Evolutionary conservation across 2,888 invertebrate genomes (phyloP).

Genomic region (Eugnorisma glareosa): DNA sequence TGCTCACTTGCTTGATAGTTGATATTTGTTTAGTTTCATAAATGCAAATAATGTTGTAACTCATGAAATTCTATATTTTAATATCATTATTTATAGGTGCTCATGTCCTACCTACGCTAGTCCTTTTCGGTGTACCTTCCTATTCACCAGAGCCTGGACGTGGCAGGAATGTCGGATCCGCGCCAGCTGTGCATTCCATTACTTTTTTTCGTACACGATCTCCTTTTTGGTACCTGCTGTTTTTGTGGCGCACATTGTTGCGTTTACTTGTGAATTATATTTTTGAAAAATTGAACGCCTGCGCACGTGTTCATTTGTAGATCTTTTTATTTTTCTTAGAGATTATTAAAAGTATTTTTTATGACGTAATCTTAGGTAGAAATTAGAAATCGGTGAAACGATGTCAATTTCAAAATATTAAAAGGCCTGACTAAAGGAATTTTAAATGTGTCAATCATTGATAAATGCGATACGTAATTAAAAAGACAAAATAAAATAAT

Average conservation of each 20-base stretch:
- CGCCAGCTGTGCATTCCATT: conserved; percentile 89
- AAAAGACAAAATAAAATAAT: neutral
- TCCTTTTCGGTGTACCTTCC: conserved; percentile 67
- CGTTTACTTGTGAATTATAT: conserved; percentile 71
- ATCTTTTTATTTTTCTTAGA: neutral
- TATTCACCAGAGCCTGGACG: conserved; percentile 71
- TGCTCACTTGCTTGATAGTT: conserved; percentile 13
- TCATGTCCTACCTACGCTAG: conserved; percentile 35
- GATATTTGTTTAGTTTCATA: conserved; percentile 19
- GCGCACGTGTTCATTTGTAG: conserved; percentile 51
- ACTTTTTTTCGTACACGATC: conserved; percentile 78
- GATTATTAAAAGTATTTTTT: neutral
- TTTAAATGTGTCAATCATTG: neutral
- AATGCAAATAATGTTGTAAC: conserved; percentile 20
- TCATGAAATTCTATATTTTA: neutral
- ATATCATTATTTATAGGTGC: neutral
- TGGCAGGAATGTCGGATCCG: conserved; percentile 84
- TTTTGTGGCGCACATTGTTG: conserved; percentile 80
- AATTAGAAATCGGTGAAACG: conserved; percentile 7
- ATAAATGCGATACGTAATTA: neutral
- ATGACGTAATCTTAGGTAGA: neutral
- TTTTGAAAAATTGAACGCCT: conserved; percentile 48
- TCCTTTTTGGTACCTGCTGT: conserved; percentile 88
- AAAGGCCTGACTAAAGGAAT: neutral
- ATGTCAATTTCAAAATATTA: neutral